Conservation (phyloP, 30 jellyfish, hydroid and myxozoan species). For the Hydractinia symbiolongicarpus region DNA sequence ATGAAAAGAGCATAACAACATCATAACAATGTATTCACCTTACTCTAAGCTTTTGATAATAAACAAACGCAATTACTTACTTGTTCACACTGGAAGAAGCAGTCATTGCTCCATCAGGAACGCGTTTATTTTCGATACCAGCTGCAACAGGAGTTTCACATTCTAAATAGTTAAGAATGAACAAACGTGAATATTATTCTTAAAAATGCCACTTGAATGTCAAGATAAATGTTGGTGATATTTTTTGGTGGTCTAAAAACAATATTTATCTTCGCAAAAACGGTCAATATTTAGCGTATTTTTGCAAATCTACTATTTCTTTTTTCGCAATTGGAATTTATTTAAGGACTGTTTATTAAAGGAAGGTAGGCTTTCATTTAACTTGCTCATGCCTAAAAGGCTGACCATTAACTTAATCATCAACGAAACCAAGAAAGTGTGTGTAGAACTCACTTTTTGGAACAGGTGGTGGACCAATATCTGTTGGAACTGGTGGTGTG, state of each 20-base stretch:
- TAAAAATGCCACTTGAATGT: not conserved
- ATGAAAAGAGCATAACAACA: not conserved
- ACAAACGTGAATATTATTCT: not conserved
- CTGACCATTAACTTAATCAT: no score
- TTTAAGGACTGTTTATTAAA: no score
- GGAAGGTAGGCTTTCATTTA: no score
- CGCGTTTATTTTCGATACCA: not conserved
- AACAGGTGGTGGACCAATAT: not conserved
- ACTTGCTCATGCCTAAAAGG: no score
- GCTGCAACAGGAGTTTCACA: constrained; percentile 11
- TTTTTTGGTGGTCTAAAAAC: no score
- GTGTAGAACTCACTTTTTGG: not conserved
- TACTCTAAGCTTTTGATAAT: not conserved
- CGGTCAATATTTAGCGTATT: no score
- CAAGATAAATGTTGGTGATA: not conserved
- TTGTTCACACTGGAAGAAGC: constrained; percentile 12
- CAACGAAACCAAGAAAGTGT: not conserved
- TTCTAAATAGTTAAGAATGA: not conserved
- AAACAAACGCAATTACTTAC: not conserved
- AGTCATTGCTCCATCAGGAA: constrained; percentile 10
- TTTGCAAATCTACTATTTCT: no score
- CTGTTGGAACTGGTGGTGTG: not conserved
- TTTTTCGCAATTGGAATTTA: no score
- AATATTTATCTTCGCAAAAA: not conserved
- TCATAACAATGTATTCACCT: not conserved